Percentiles rank a stretch among this genome's conserved stretches.
These are phyloP conservation scores for Oenanthe oenanthe DNA, from an alignment of 2,113 vertebrate genomes.

Conservation along the genomic window DNA sequence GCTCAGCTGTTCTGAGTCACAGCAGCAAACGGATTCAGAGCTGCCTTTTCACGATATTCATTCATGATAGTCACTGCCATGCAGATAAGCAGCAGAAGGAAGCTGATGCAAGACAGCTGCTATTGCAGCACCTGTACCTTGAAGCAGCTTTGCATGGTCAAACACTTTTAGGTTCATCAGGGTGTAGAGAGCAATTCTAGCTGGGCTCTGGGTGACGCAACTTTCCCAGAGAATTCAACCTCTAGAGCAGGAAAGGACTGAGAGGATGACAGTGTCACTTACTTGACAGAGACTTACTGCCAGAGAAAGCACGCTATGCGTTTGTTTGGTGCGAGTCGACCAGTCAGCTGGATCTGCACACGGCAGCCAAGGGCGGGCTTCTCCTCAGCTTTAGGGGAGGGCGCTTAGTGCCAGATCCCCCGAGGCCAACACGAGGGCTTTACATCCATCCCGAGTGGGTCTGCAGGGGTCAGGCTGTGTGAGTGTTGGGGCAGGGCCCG, in stretches of 20 bases:
- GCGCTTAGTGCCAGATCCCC: background rate
- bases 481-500: no score
- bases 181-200: background rate
- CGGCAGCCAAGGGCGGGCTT: background rate
- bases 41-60: background rate
- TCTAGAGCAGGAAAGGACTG: background rate
- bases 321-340: accelerated
- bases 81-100: background rate
- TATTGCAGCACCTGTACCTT: background rate
- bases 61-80: no score
- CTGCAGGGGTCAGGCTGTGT: background rate
- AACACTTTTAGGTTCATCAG: background rate
- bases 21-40: background rate
- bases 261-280: background rate
- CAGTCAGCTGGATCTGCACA: accelerated
- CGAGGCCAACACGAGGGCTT: accelerated
- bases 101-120: background rate
- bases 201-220: background rate
- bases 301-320: background rate
- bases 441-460: background rate
- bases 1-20: background rate
- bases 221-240: background rate
- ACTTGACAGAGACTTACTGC: background rate
- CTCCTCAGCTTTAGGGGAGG: background rate
- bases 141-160: background rate